Evolutionary conservation across 2,888 invertebrate species (phyloP).

Genomic region (Caenorhabditis sp.): DNA sequence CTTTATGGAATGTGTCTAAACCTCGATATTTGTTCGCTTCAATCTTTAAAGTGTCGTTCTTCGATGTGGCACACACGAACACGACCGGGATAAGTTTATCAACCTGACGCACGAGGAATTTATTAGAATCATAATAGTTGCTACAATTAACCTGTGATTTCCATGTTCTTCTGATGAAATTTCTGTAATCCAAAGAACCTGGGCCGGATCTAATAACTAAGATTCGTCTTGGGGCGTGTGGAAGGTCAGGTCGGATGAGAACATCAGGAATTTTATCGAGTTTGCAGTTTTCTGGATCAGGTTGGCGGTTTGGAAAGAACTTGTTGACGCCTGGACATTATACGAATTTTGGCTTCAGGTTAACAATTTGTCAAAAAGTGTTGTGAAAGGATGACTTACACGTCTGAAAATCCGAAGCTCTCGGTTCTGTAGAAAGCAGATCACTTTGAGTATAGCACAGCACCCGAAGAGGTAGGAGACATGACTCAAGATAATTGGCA

Average conservation of each 20-base stretch:
- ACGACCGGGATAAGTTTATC: conserved; percentile 65
- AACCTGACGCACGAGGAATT: conserved; percentile 47
- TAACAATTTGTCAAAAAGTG: too few relatives aligned
- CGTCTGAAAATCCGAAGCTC: conserved; percentile 66
- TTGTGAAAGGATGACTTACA: conserved; percentile 61
- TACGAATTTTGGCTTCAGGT: too few relatives aligned
- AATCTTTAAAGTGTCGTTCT: conserved; percentile 49
- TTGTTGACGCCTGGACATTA: conserved; percentile 49
- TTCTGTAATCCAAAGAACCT: conserved; percentile 69
- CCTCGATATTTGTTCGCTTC: conserved; percentile 62
- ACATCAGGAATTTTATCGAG: conserved; percentile 60
- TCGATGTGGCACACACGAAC: conserved; percentile 64
- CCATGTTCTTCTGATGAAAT: conserved; percentile 75
- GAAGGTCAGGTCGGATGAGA: conserved; percentile 56
- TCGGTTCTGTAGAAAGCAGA: conserved; percentile 70
- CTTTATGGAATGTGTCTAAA: not conserved
- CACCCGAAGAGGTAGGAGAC: conserved; percentile 74
- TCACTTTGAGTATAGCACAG: conserved; percentile 78
- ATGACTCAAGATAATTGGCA: conserved; percentile 77
- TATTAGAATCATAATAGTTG: not conserved
- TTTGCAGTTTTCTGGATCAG: conserved; percentile 52
- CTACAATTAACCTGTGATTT: conserved; percentile 58
- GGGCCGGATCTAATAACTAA: conserved; percentile 73
- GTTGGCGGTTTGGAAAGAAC: conserved; percentile 52
- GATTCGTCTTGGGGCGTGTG: conserved; percentile 53